phyloP scores from a whole-genome alignment of 2,888 invertebrate genomes.

The Drosophila demipolita region DNA sequence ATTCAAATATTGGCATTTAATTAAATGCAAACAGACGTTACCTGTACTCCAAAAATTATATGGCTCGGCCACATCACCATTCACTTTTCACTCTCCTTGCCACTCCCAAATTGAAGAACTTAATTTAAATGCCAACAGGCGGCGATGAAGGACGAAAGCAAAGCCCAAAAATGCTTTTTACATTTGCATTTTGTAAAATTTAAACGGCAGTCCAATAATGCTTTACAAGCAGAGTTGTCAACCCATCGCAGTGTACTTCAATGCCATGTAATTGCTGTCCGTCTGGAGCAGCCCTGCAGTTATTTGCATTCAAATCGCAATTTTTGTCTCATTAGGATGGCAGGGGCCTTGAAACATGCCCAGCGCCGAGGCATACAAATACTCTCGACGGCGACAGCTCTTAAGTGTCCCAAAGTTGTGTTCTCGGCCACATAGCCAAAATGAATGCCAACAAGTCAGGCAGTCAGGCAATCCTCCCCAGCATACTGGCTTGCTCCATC shows the following conservation, averaged over 20 bases:
- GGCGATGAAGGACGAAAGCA: slow-evolving; percentile 36
- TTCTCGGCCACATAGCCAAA: slow-evolving; percentile 56
- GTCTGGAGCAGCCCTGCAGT: slow-evolving; percentile 76
- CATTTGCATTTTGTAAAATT: slow-evolving; percentile 72
- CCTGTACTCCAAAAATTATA: slow-evolving; percentile 47
- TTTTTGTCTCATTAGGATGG: slow-evolving; percentile 76
- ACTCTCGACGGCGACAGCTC: slow-evolving; percentile 52
- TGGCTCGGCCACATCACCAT: slow-evolving; percentile 4
- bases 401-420: slow-evolving; percentile 78
- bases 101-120: slow-evolving; percentile 48
- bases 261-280: slow-evolving; percentile 73
- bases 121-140: slow-evolving; percentile 68
- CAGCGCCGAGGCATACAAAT: slow-evolving; percentile 36
- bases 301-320: slow-evolving; percentile 81
- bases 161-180: slow-evolving; percentile 48
- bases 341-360: slow-evolving; percentile 50
- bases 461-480: slow-evolving; percentile 30
- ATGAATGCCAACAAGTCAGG: slow-evolving; percentile 75
- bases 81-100: background rate
- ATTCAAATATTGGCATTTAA: slow-evolving; percentile 79
- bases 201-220: slow-evolving; percentile 64
- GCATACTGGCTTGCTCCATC: background rate
- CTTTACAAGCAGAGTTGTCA: slow-evolving; percentile 14
- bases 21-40: slow-evolving; percentile 72
- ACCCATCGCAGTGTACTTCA: slow-evolving; percentile 40